Evolutionary conservation across 2,888 invertebrate genomes (phyloP), one percentile per base, ranked within the genome.

Genomic region (Lepetodrilus schrolli): DNA sequence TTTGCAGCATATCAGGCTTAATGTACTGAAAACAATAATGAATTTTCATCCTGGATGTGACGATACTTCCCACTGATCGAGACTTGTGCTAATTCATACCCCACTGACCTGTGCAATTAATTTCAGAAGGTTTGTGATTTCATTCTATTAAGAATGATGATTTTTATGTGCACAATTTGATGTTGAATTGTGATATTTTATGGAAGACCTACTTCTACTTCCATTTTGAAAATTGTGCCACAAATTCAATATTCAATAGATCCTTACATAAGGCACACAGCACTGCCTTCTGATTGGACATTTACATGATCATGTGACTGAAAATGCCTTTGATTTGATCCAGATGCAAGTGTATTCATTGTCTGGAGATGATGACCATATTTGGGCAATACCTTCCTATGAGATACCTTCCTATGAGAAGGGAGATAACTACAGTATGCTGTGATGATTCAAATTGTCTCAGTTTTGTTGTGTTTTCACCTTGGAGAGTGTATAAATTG

Each of bases 301-400:
- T n/a, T n/a, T n/a, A n/a, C n/a, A 30, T 23, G 26, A 34, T 58
- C 26, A 58, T 58, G 58, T 58, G 30, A 48, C 48, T 48, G 3
- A 30, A 34, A 58, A 58, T 26, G 58, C 17, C 58, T 26, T 30
- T 58, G 58, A 58, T 58, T 58, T 26, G 58, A 58, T 58, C 30
- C 58, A 58, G 17, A 21, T 48, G 5, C 48, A 48, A 21, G 20
- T 48, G 17, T 48, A 20, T 48, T 48, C 48, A 48, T 48, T 48
- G 48, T 17, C 17, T 48, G 21, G 5, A 4, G 17, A 48, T 48
- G 48, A n/a, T 48, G 20, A 48, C 48, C 17, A 20, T 17, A 48
- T 21, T 48, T 26, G 58, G 58, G 58, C 58, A 58, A 58, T 58
- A 58, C 58, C 30, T 17, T 43, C 43, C 43, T 13, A 43, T 43